Conservation (phyloP, 2,113 vertebrate species). For the Labeo rohita region DNA sequence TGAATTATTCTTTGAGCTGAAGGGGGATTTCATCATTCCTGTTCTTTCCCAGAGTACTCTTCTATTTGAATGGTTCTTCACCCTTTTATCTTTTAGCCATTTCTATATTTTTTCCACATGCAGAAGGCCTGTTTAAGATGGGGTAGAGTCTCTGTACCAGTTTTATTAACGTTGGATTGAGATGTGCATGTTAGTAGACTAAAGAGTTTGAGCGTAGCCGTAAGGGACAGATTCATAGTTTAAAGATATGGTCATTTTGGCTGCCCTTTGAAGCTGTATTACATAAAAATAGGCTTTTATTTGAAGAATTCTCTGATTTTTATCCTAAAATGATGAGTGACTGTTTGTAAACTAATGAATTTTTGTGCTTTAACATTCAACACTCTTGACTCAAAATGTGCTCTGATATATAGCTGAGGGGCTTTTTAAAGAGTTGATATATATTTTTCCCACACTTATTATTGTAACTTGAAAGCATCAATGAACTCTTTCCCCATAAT, state of each 20-base stretch:
- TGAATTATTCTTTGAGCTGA: not conserved
- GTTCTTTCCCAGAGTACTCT: conserved; percentile 2
- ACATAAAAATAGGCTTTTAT: not conserved
- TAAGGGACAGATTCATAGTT: not conserved
- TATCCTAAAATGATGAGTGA: not conserved
- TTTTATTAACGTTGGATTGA: not conserved
- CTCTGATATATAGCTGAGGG: not conserved
- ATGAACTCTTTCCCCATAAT: conserved; percentile 1
- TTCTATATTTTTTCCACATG: not conserved
- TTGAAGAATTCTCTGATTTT: not conserved
- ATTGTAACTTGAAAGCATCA: not conserved
- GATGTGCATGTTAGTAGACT: not conserved
- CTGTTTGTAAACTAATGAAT: not conserved
- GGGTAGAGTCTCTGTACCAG: not conserved
- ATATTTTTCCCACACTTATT: not conserved
- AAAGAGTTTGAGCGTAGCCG: not conserved
- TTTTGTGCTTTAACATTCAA: not conserved
- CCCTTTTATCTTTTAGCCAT: not conserved
- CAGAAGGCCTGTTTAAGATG: not conserved
- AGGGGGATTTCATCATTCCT: not conserved
- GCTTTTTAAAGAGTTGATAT: not conserved
- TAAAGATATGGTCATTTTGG: not conserved
- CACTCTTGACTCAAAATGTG: not conserved
- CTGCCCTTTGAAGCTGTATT: not conserved
- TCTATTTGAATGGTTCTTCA: not conserved